These are phyloP conservation scores for Sapajus apella DNA, from an alignment of 2,113 vertebrate species.

Conservation along the genomic window DNA sequence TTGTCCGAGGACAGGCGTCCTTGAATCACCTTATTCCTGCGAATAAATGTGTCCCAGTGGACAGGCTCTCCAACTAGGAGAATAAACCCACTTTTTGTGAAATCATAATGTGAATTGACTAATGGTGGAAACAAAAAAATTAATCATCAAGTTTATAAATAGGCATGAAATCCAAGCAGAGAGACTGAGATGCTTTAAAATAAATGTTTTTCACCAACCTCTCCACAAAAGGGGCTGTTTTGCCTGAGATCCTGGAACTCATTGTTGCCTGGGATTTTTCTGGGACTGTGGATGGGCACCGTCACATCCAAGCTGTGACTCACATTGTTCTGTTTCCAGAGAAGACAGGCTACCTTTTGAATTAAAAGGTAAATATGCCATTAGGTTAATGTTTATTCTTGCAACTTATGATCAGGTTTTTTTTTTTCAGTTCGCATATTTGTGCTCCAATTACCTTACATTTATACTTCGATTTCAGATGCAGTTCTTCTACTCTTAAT, in stretches of 20 bases:
- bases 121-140: background rate
- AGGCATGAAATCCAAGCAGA: background rate
- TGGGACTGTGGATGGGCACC: too few species aligned
- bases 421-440: background rate
- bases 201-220: accelerated
- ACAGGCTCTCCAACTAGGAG: background rate
- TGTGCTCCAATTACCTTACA: background rate
- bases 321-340: too few species aligned
- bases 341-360: background rate
- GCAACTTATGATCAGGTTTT: too few species aligned
- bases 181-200: too few species aligned
- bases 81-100: background rate
- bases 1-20: too few species aligned
- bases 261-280: background rate
- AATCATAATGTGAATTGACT: background rate
- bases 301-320: accelerated
- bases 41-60: background rate
- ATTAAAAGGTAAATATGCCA: background rate
- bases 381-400: background rate
- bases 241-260: accelerated
- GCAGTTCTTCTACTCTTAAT: background rate
- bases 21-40: too few species aligned
- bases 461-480: background rate
- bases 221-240: background rate
- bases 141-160: background rate